These are phyloP conservation scores for Trachops cirrhosus DNA, from an alignment of 2,797 vertebrate species.

Conservation along the genomic window DNA sequence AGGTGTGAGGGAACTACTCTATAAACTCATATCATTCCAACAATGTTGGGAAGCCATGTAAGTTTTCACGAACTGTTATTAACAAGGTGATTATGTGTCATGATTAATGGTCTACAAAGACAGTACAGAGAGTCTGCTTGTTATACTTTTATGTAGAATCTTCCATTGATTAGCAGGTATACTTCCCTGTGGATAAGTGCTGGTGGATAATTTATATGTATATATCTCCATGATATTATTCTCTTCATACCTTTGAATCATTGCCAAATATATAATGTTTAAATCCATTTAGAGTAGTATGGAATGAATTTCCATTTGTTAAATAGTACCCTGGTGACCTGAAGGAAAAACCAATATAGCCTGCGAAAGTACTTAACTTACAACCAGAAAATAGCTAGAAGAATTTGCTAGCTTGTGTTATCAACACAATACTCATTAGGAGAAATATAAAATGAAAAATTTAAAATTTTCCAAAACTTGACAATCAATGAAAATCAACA, in stretches of 20 bases:
- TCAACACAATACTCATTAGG: background rate
- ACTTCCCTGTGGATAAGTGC: background rate
- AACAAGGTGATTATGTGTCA: background rate
- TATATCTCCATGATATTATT: background rate
- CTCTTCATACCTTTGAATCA: constrained; percentile 39
- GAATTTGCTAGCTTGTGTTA: background rate
- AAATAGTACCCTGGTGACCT: background rate
- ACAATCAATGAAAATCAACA: background rate
- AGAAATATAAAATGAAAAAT: background rate
- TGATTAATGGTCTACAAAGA: background rate
- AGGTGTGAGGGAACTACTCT: background rate
- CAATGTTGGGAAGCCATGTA: background rate
- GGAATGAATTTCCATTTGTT: constrained; percentile 49
- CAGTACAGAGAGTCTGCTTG: background rate
- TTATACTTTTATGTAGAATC: background rate
- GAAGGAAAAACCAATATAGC: constrained; percentile 15
- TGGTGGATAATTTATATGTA: background rate
- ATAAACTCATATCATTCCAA: background rate
- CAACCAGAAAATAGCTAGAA: background rate
- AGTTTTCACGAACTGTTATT: background rate
- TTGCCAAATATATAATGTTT: background rate
- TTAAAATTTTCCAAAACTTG: background rate
- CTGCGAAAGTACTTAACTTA: constrained; percentile 19
- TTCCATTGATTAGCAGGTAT: constrained; percentile 17
- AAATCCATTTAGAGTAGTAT: constrained; percentile 37